Evolutionary conservation across 2,113 vertebrate genomes (phyloP).

Genomic region (Argyrosomus japonicus): DNA sequence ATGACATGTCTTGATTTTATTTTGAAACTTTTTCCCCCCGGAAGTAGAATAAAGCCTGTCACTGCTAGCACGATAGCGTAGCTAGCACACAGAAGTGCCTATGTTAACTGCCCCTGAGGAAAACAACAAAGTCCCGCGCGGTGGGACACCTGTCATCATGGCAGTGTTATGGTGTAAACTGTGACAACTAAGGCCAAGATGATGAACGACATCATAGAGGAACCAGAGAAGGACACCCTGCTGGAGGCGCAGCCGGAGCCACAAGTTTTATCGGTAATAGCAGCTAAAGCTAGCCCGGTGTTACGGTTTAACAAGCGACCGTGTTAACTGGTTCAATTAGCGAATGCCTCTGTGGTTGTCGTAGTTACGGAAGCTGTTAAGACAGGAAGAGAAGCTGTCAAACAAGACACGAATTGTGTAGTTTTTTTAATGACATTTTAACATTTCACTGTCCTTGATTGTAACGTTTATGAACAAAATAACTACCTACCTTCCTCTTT

Average conservation of each 20-base stretch:
- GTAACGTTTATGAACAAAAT: too few species aligned
- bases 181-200: constrained; percentile 73
- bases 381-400: too few species aligned
- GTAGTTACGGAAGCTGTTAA: too few species aligned
- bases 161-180: constrained; percentile 15
- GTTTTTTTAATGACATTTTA: too few species aligned
- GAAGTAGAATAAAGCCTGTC: constrained; percentile 31
- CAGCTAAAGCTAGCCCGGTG: constrained; percentile 37
- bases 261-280: constrained; percentile 71
- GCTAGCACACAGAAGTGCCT: constrained; percentile 44
- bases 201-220: constrained; percentile 84
- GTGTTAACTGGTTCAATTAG: too few species aligned
- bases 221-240: constrained; percentile 79
- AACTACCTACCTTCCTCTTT: too few species aligned
- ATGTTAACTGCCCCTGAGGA: background rate
- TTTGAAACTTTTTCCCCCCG: constrained; percentile 34
- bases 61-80: background rate
- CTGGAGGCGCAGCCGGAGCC: constrained; percentile 66
- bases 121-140: constrained; percentile 9
- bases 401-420: too few species aligned
- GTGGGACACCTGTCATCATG: constrained; percentile 54
- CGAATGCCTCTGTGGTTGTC: too few species aligned
- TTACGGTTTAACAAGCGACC: too few species aligned
- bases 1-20: background rate
- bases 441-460: too few species aligned